phyloP scores from a whole-genome alignment of 2,113 vertebrate species.

The Agelaius tricolor region DNA sequence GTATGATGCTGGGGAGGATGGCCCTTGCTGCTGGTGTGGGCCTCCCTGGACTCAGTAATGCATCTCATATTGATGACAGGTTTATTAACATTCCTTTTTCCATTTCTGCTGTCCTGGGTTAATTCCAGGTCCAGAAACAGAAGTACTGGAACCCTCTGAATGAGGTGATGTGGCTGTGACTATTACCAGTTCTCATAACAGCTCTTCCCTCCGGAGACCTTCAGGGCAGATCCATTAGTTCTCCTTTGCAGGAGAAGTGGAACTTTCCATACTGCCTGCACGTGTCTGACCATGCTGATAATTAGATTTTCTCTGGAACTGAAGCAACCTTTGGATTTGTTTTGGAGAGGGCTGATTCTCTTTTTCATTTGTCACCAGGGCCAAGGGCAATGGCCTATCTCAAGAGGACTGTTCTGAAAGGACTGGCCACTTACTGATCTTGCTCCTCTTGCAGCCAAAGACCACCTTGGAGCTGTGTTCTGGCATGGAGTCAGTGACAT shows the following conservation, averaged over 20 bases:
- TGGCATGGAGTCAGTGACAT: background rate
- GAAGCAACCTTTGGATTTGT: background rate
- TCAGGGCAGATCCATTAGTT: background rate
- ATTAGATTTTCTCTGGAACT: background rate
- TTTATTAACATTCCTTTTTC: background rate
- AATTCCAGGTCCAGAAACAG: background rate
- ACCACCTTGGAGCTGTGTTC: background rate
- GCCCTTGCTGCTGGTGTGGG: background rate
- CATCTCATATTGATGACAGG: background rate
- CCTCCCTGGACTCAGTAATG: background rate
- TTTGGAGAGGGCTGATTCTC: background rate
- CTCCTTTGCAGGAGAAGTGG: background rate
- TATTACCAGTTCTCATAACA: background rate
- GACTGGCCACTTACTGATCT: background rate
- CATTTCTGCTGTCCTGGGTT: background rate
- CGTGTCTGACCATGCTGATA: background rate
- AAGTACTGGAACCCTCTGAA: background rate
- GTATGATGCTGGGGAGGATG: background rate
- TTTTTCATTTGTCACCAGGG: background rate
- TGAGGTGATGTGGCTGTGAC: background rate
- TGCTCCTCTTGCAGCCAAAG: background rate
- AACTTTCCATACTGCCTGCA: background rate
- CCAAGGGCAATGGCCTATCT: background rate
- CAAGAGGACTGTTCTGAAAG: background rate
- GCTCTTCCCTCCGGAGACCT: background rate